These are phyloP conservation scores for Temnothorax ravouxi DNA, from an alignment of 2,888 invertebrate genomes.

Conservation along the genomic window DNA sequence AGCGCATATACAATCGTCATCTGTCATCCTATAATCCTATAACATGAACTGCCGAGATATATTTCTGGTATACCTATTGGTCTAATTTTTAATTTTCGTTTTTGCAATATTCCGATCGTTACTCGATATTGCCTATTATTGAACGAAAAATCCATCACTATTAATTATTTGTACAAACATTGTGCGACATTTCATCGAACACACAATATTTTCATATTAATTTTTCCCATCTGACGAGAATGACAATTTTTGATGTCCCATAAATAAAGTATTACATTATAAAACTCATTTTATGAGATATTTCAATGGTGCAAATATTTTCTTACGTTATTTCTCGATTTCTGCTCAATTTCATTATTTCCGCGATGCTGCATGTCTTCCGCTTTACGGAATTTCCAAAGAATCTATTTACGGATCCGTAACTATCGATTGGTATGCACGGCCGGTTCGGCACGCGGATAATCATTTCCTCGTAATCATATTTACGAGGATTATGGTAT, in stretches of 20 bases:
- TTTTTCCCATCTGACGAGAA: background rate
- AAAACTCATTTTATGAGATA: background rate
- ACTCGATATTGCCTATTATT: background rate
- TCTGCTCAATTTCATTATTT: conserved; percentile 9
- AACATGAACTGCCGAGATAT: background rate
- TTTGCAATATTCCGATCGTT: background rate
- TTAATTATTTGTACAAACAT: background rate
- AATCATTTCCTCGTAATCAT: conserved; percentile 64
- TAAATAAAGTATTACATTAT: background rate
- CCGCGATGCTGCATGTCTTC: background rate
- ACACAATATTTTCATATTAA: background rate
- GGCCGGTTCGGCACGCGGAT: conserved; percentile 56
- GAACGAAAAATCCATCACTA: background rate
- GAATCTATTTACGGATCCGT: conserved; percentile 42
- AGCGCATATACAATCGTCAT: background rate
- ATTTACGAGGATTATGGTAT: conserved; percentile 67
- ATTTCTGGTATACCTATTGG: background rate
- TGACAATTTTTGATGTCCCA: background rate
- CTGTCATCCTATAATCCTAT: conserved; percentile 30
- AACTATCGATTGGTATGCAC: conserved; percentile 43
- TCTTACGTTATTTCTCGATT: background rate
- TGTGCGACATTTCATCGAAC: background rate
- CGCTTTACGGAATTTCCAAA: conserved; percentile 18
- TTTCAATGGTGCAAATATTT: conserved; percentile 2
- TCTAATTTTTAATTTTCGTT: conserved; percentile 19